Conservation (phyloP, 2,888 invertebrate genomes). For the Mythimna lalbum region DNA sequence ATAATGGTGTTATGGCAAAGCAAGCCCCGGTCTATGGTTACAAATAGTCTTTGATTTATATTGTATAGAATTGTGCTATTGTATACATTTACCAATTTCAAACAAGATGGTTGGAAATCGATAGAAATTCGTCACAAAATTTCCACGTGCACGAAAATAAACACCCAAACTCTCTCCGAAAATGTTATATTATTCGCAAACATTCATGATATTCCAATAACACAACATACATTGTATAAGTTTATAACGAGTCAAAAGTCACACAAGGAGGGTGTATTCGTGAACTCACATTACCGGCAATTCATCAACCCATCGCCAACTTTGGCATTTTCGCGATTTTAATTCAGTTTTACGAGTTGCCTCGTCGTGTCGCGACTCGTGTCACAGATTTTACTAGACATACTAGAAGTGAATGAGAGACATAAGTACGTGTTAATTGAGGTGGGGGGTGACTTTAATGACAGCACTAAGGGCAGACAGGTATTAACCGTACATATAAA, state of each 20-base stretch:
- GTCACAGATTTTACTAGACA: constrained; percentile 41
- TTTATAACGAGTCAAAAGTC: constrained; percentile 70
- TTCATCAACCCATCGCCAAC: constrained; percentile 80
- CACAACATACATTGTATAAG: constrained; percentile 59
- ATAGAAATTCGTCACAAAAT: constrained; percentile 3
- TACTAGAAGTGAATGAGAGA: constrained; percentile 40
- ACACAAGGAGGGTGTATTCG: constrained; percentile 59
- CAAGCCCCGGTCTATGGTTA: not conserved
- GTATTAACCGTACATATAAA: constrained; percentile 31
- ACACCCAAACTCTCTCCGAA: not conserved
- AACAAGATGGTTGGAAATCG: not conserved
- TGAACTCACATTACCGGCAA: constrained; percentile 80
- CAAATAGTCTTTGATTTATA: not conserved
- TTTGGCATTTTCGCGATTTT: constrained; percentile 79
- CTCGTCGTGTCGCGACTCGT: constrained; percentile 23
- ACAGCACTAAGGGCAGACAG: constrained; percentile 30
- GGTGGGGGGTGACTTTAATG: constrained; percentile 50
- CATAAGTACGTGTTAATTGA: constrained; percentile 59
- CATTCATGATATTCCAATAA: constrained; percentile 35
- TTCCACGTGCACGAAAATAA: constrained; percentile 10
- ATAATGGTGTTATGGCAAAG: not conserved
- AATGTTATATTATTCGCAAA: constrained; percentile 33
- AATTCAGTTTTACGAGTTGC: constrained; percentile 75
- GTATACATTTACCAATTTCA: not conserved
- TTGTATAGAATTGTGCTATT: not conserved